A percentile compares a stretch with the other conserved stretches of the same genome.
Conservation (phyloP, 2,113 vertebrate genomes). For the Chrysochloris asiatica region DNA sequence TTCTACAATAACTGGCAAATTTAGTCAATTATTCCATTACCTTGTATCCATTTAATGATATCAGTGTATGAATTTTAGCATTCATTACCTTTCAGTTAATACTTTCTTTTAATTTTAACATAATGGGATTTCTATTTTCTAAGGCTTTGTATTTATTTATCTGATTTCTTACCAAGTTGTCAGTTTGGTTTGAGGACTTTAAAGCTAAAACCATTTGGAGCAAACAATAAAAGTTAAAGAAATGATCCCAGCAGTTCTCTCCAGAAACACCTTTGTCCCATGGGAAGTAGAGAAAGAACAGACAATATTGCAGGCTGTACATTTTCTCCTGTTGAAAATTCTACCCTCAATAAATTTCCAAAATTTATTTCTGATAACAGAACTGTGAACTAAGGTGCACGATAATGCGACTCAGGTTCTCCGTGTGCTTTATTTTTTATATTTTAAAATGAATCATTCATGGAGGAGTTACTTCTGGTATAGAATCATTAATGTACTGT, state of each 20-base stretch:
- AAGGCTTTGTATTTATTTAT: slow-evolving; percentile 33
- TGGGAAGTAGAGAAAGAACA: background rate
- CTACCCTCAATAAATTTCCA: background rate
- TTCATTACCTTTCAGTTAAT: slow-evolving; percentile 44
- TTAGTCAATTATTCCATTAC: slow-evolving; percentile 36
- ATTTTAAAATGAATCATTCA: slow-evolving; percentile 37
- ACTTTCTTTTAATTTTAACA: slow-evolving; percentile 15
- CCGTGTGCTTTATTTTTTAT: slow-evolving; percentile 43
- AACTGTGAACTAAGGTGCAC: slow-evolving; percentile 4
- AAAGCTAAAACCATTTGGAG: slow-evolving; percentile 33
- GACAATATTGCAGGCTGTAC: background rate
- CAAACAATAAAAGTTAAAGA: background rate
- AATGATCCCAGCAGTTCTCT: background rate
- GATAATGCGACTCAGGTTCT: background rate
- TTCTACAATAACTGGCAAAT: slow-evolving; percentile 52
- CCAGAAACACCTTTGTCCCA: background rate
- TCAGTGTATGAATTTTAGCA: background rate
- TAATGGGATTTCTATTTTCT: slow-evolving; percentile 39
- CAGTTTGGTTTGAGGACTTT: slow-evolving; percentile 21
- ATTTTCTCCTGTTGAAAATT: background rate
- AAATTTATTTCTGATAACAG: slow-evolving; percentile 23
- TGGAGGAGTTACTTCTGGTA: background rate
- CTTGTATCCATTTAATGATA: slow-evolving; percentile 48
- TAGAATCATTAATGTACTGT: background rate
- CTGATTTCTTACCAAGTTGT: slow-evolving; percentile 45